A percentile compares a stretch with the other conserved stretches of the same genome.
Conservation (phyloP, 2,888 invertebrate species). For the Meghimatium bilineatum region DNA sequence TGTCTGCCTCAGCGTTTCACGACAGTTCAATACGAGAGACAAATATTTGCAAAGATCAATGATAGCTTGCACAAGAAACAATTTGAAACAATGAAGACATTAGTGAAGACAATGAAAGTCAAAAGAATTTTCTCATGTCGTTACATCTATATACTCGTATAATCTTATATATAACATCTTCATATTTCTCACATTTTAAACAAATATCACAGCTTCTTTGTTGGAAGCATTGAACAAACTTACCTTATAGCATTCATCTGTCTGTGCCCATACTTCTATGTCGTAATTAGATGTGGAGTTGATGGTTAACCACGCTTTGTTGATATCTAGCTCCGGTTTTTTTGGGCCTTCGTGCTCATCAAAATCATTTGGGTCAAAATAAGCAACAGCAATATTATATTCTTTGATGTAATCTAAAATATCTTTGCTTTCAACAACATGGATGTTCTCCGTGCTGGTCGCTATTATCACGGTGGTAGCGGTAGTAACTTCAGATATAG, state of each 20-base stretch:
- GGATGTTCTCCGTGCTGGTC: neutral
- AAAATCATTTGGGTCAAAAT: neutral
- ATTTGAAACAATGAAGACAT: too few species aligned
- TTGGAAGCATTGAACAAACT: neutral
- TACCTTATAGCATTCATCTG: slow-evolving; percentile 68
- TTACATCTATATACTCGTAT: too few species aligned
- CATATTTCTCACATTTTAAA: too few species aligned
- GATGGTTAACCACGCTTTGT: slow-evolving; percentile 67
- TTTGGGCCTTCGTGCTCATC: neutral
- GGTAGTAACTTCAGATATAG: neutral
- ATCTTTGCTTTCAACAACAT: neutral
- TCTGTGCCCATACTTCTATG: slow-evolving; percentile 62
- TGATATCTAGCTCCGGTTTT: slow-evolving; percentile 53
- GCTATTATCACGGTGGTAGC: neutral
- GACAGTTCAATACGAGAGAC: too few species aligned
- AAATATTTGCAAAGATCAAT: too few species aligned
- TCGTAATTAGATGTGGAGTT: slow-evolving; percentile 60
- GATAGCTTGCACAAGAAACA: too few species aligned
- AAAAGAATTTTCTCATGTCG: too few species aligned
- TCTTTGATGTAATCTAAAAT: slow-evolving; percentile 24
- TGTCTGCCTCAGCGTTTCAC: too few species aligned
- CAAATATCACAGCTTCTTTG: neutral
- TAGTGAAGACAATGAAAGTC: too few species aligned
- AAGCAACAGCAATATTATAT: slow-evolving; percentile 4
- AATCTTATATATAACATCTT: too few species aligned